Evolutionary conservation across 2,797 vertebrate species (phyloP).

Genomic region (Acrossocheilus fasciatus): DNA sequence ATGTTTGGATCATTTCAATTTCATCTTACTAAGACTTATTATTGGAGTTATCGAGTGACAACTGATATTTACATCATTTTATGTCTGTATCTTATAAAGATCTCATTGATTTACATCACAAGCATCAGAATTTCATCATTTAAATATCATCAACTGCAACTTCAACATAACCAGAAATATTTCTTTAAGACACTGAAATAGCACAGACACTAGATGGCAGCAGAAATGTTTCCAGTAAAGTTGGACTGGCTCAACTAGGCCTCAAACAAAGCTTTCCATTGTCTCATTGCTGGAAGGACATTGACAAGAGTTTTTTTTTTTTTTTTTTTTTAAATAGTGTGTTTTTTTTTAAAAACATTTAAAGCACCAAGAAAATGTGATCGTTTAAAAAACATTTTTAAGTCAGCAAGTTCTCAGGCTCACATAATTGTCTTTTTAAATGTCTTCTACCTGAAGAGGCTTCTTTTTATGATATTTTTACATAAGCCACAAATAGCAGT

Average conservation of each 20-base stretch:
- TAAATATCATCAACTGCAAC: background rate
- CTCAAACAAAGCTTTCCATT: slow-evolving; percentile 73
- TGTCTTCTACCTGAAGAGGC: background rate
- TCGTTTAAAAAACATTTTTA: background rate
- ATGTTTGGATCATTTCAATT: background rate
- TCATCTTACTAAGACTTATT: background rate
- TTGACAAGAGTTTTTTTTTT: slow-evolving; percentile 59
- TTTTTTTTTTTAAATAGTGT: background rate
- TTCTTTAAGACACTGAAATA: background rate
- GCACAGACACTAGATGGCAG: slow-evolving; percentile 77
- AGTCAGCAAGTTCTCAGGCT: background rate
- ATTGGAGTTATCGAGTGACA: background rate
- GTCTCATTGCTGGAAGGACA: slow-evolving; percentile 69
- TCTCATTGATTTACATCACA: too few species aligned
- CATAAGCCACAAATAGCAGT: background rate
- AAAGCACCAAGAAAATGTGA: slow-evolving; percentile 15
- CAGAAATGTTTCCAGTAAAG: slow-evolving; percentile 60
- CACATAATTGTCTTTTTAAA: background rate
- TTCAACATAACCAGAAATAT: slow-evolving; percentile 31
- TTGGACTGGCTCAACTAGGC: background rate
- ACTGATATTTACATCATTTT: background rate
- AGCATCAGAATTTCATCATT: background rate
- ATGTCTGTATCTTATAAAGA: background rate
- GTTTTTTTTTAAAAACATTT: slow-evolving; percentile 9
- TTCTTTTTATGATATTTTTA: background rate